Evolutionary conservation across 1,140 invertebrate genomes (phyloP).

Genomic region (Himalopsyche phryganea): DNA sequence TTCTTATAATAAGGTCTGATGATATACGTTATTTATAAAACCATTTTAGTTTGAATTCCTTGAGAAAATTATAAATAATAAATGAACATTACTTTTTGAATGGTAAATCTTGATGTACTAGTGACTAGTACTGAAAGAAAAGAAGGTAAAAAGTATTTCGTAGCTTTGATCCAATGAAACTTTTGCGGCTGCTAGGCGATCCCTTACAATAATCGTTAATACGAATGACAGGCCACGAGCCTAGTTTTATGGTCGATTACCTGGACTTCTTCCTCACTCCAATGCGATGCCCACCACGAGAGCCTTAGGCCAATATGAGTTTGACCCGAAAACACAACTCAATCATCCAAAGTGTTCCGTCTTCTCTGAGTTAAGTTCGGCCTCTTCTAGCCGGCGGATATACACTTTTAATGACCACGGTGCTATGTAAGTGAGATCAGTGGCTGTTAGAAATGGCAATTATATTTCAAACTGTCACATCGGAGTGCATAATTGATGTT

Average conservation of each 20-base stretch:
- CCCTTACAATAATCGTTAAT: constrained; percentile 34
- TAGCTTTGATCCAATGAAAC: background rate
- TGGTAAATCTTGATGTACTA: no score
- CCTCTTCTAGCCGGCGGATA: background rate
- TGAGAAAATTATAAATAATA: no score
- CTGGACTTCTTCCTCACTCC: constrained; percentile 12
- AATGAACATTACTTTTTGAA: no score
- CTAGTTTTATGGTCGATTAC: constrained; percentile 34
- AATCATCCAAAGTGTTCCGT: constrained; percentile 34
- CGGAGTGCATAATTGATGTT: no score
- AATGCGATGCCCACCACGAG: background rate
- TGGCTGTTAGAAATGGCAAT: constrained; percentile 5
- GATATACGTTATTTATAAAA: no score
- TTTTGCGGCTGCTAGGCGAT: constrained; percentile 2
- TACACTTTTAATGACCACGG: constrained; percentile 27
- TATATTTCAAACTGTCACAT: no score
- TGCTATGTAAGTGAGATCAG: background rate
- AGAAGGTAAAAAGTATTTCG: constrained; percentile 1
- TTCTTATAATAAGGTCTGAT: no score
- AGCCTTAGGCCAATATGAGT: constrained; percentile 16
- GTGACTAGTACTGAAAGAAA: background rate
- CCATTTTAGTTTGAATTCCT: no score
- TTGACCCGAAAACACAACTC: constrained; percentile 34
- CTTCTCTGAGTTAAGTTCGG: constrained; percentile 16
- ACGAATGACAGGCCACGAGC: constrained; percentile 34